These are phyloP conservation scores for Ficedula albicollis DNA, from an alignment of 2,797 vertebrate species.

Conservation along the genomic window DNA sequence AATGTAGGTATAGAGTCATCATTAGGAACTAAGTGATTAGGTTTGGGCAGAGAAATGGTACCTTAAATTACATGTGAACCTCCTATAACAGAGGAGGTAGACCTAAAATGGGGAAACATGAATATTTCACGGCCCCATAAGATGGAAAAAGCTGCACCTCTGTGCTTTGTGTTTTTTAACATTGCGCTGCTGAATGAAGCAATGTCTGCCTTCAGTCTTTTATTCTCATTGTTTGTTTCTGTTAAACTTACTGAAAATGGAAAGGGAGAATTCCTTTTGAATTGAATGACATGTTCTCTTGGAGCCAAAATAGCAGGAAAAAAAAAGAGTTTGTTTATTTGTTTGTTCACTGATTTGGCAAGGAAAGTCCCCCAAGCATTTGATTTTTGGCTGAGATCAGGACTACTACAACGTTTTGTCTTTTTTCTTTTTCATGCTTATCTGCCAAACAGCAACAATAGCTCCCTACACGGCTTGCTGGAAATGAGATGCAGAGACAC, in stretches of 20 bases:
- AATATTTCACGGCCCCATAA: neutral
- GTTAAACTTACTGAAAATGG: conserved; percentile 32
- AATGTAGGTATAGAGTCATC: neutral
- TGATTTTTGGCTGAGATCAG: conserved; percentile 41
- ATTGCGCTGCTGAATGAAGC: neutral
- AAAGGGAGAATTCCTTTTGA: conserved; percentile 19
- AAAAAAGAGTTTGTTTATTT: conserved; percentile 38
- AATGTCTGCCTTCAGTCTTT: conserved; percentile 8
- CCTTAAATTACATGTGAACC: neutral
- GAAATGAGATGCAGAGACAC: neutral
- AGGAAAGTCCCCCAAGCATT: neutral
- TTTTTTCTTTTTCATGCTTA: conserved; percentile 1
- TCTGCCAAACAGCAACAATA: conserved; percentile 32
- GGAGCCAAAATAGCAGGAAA: neutral
- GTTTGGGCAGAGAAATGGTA: neutral
- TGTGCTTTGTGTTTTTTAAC: neutral
- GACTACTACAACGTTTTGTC: conserved; percentile 39
- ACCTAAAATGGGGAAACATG: neutral
- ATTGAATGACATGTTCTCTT: neutral
- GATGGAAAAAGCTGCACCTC: neutral
- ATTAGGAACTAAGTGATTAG: neutral
- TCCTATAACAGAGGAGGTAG: neutral
- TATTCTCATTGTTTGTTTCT: conserved; percentile 1
- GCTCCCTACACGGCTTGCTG: neutral
- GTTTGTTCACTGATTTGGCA: conserved; percentile 53